phyloP scores from a whole-genome alignment of 1,140 invertebrate genomes.

The Magallana ariakensis region DNA sequence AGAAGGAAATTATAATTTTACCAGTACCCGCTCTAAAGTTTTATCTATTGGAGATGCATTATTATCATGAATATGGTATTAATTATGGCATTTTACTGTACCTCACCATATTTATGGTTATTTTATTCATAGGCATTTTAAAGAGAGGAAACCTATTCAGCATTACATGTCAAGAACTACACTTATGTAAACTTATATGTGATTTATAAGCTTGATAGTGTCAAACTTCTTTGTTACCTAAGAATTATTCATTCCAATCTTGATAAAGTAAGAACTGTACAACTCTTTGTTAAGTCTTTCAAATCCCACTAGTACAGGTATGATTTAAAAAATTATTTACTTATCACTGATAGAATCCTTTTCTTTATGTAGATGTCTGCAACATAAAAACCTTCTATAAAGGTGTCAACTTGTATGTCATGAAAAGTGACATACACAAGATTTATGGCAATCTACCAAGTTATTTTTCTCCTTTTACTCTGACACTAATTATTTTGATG shows the following conservation, averaged over 20 bases:
- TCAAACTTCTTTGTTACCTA: not conserved
- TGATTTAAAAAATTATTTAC: no score
- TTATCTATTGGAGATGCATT: no score
- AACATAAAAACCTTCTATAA: not conserved
- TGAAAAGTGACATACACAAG: not conserved
- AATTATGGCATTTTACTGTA: no score
- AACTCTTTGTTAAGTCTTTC: not conserved
- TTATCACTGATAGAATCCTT: not conserved
- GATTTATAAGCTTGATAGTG: constrained; percentile 14
- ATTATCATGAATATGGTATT: no score
- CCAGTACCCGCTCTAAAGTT: no score
- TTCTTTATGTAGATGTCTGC: not conserved
- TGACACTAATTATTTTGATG: constrained; percentile 31
- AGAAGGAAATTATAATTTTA: not conserved
- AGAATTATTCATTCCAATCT: not conserved
- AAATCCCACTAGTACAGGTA: no score
- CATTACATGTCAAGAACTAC: no score
- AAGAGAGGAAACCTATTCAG: no score
- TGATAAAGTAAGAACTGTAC: not conserved
- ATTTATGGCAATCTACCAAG: not conserved
- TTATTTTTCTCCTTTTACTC: not conserved
- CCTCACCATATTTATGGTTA: no score
- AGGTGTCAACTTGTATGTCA: not conserved
- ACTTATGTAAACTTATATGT: not conserved
- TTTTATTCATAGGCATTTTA: no score